Evolutionary conservation across 53 echinoderm and acorn worm species (phyloP).

Genomic region (Holothuria leucospilota): DNA sequence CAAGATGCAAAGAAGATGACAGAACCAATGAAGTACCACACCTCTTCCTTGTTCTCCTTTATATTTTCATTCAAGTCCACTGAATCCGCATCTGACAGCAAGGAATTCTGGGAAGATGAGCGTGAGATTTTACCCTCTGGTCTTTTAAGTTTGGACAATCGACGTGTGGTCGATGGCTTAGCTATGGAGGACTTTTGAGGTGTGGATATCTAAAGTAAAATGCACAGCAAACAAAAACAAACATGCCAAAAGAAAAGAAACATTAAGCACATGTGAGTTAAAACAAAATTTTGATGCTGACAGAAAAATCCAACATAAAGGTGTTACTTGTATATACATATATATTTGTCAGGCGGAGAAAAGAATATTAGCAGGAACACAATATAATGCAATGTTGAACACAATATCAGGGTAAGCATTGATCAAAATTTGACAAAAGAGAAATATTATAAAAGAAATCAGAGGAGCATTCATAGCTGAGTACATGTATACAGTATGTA

Average conservation of each 20-base stretch:
- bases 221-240: slow-evolving; percentile 45
- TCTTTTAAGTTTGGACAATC: slow-evolving; percentile 15
- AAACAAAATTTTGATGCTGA: not conserved
- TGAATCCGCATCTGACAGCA: slow-evolving; percentile 52
- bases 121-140: slow-evolving; percentile 48
- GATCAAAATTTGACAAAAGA: too few relatives aligned
- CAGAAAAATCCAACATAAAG: too few relatives aligned
- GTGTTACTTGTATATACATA: too few relatives aligned
- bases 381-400: too few relatives aligned
- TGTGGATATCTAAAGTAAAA: slow-evolving; percentile 4
- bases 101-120: slow-evolving; percentile 56
- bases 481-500: too few relatives aligned
- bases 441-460: too few relatives aligned
- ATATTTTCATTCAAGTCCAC: slow-evolving; percentile 46
- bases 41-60: slow-evolving; percentile 48
- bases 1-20: not conserved
- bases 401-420: too few relatives aligned
- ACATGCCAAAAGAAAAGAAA: slow-evolving; percentile 44
- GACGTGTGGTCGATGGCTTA: slow-evolving; percentile 14
- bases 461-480: too few relatives aligned
- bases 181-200: slow-evolving; percentile 42
- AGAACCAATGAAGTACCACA: slow-evolving; percentile 28
- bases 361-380: too few relatives aligned
- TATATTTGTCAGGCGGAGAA: too few relatives aligned
- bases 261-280: slow-evolving; percentile 33